Base-by-base conservation (phyloP, 2,113 vertebrate species). In the Elephantulus edwardii region DNA sequence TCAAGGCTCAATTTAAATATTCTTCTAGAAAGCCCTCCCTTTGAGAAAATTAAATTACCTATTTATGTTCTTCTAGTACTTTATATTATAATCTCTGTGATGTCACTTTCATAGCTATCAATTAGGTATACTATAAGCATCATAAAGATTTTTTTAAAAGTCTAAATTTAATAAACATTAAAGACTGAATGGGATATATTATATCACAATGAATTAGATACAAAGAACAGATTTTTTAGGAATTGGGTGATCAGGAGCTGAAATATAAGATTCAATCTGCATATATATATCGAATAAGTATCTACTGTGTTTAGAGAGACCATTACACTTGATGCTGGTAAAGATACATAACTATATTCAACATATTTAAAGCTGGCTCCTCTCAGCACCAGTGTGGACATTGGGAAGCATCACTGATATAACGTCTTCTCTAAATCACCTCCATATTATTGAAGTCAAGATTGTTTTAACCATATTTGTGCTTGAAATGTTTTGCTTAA, bases 1-100 rank as follows among this genome's bases (percentile, higher is more conserved):
- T 50, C 30, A 83, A 44, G 5, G 83, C 16, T 89, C n/a, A 24
- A 24, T 66, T 88, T 38, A 74, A 62, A 33, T 22, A 75, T 46
- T 64, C 22, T 91, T 88, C 50, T 54, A 20, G 60, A n/a, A 84
- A 90, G 35, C 5, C 22, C 56, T 75, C 82, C 64, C 20, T 56
- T 54, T 38, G 68, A 7, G 75, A 85, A 95, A 91, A 72, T 44
- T 78, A 85, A 60, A 54, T 86, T 83, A 74, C 24, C 8, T 40
- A 72, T 20, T 14, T 71, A 46, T 2, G 17, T 74, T 91, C 44
- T 14, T 50, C n/a, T 46, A 83, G 20, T 26, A 89, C 14, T 83
- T 52, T 66, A 58, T 90, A 54, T 58, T 58, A 58, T 58, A 58
- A 22, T 24, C 52, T 22, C 7, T 14, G 19, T 50, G 14, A 14